Conservation (phyloP, 92 coral and sea anemone species). For the Phenganax marumi region DNA sequence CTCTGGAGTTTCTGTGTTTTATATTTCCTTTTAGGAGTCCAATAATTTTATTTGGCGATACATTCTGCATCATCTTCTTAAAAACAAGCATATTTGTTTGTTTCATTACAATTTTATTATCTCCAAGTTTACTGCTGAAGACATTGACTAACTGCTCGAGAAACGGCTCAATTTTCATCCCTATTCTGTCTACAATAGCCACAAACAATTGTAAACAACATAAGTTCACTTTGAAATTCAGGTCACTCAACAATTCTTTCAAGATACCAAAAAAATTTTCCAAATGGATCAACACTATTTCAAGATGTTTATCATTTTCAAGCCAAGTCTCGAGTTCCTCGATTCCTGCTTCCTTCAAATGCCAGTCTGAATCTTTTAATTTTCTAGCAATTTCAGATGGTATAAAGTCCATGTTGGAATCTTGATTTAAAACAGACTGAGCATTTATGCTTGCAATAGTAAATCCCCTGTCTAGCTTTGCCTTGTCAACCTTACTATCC, state of each 20-base stretch:
- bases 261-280: constrained; percentile 77
- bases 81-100: constrained; percentile 98
- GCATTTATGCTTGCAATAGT: constrained; percentile 74
- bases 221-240: constrained; percentile 84
- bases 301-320: constrained; percentile 70
- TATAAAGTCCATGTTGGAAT: constrained; percentile 49
- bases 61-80: constrained; percentile 95
- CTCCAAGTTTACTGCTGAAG: constrained; percentile 82
- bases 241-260: constrained; percentile 82
- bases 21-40: constrained; percentile 73
- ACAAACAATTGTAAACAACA: constrained; percentile 93
- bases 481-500: constrained; percentile 42
- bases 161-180: constrained; percentile 67
- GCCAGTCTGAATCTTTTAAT: constrained; percentile 91
- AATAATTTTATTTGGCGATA: constrained; percentile 77
- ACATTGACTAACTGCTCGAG: constrained; percentile 74
- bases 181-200: constrained; percentile 75
- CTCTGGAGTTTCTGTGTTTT: constrained; percentile 92
- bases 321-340: constrained; percentile 83
- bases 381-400: constrained; percentile 72
- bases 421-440: constrained; percentile 47
- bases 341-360: constrained; percentile 83
- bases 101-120: constrained; percentile 92
- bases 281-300: constrained; percentile 69
- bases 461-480: constrained; percentile 80